A percentile compares a stretch with the other conserved stretches of the same genome.
phyloP scores from a whole-genome alignment of 2,113 vertebrate species.

The Stigmatopora argus region DNA sequence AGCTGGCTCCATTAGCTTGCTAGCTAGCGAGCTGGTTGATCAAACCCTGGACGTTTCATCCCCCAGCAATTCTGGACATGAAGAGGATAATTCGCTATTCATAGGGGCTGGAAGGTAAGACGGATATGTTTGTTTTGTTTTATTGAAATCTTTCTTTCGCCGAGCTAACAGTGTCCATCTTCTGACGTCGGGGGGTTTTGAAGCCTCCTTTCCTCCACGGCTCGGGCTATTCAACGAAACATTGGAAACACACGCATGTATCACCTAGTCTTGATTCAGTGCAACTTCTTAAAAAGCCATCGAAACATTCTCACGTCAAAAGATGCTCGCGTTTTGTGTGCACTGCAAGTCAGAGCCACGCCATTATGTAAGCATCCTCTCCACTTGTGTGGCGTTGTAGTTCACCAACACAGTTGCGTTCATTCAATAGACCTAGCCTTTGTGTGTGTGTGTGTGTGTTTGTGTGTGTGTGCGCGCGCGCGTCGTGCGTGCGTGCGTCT shows the following conservation, averaged over 20 bases:
- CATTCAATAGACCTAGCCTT: constrained; percentile 63
- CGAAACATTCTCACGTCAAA: rapidly evolving
- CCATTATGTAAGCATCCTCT: constrained; percentile 37
- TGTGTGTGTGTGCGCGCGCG: constrained; percentile 3
- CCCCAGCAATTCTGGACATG: constrained; percentile 68
- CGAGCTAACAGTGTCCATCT: constrained; percentile 45
- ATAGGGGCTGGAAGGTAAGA: constrained; percentile 73
- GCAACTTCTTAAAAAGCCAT: neutral
- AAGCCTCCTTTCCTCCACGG: constrained; percentile 62
- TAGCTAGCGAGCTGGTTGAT: constrained; percentile 58
- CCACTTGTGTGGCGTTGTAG: constrained; percentile 48
- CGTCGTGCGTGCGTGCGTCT: too few species aligned
- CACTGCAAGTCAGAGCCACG: constrained; percentile 10
- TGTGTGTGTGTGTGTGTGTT: constrained; percentile 42
- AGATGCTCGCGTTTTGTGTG: neutral
- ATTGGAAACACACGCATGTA: constrained; percentile 6
- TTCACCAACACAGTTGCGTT: constrained; percentile 52
- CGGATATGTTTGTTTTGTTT: neutral
- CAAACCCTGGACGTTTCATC: constrained; percentile 66
- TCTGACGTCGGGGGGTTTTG: constrained; percentile 35
- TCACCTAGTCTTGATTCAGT: constrained; percentile 7
- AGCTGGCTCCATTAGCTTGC: constrained; percentile 64
- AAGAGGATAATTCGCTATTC: constrained; percentile 72
- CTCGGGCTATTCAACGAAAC: constrained; percentile 57
- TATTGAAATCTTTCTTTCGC: neutral